Conservation (phyloP, 2,113 vertebrate species). For the Oreamnos americanus region DNA sequence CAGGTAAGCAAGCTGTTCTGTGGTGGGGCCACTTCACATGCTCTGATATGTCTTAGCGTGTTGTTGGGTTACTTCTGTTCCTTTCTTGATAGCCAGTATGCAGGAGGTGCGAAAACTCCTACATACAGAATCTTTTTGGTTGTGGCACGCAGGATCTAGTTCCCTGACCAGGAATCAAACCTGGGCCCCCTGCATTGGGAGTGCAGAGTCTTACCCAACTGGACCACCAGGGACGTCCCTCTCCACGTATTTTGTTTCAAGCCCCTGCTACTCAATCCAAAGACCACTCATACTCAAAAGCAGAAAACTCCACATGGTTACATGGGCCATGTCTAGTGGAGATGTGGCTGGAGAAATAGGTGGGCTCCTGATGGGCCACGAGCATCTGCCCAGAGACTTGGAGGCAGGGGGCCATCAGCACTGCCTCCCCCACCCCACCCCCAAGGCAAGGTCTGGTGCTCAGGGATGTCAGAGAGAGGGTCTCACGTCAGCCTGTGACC, state of each 20-base stretch:
- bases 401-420: neutral
- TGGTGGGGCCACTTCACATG: neutral
- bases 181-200: neutral
- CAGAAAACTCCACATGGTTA: neutral
- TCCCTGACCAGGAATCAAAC: neutral
- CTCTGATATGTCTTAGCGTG: rapidly evolving
- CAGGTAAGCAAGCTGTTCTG: neutral
- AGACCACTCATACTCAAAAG: neutral
- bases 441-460: neutral
- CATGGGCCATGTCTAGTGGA: neutral
- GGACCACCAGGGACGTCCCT: neutral
- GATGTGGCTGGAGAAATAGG: rapidly evolving
- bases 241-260: neutral
- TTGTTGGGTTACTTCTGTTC: neutral
- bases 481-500: neutral
- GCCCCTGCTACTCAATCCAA: neutral
- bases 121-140: neutral
- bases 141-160: neutral
- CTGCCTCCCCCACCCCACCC: neutral
- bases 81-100: neutral
- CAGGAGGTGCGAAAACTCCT: rapidly evolving
- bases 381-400: neutral
- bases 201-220: neutral
- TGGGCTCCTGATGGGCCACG: rapidly evolving
- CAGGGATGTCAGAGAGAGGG: neutral